phyloP scores from a whole-genome alignment of 1,140 invertebrate species.

The Scaptomyza hsui region DNA sequence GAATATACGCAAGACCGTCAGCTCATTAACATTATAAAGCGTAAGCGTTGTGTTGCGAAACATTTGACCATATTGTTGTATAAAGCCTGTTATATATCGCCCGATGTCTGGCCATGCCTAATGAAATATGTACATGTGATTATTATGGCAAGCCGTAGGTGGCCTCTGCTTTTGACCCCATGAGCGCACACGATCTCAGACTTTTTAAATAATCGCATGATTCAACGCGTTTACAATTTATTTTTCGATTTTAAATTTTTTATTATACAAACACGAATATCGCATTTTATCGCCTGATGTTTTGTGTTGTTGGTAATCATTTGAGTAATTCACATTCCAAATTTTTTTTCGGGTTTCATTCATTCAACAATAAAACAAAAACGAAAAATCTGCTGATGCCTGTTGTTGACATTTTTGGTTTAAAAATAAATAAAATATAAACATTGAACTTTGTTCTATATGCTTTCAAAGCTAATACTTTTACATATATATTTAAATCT shows the following conservation, averaged over 20 bases:
- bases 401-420: conserved; percentile 27
- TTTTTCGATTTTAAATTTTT: neutral
- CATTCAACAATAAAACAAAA: conserved; percentile 7
- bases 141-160: neutral
- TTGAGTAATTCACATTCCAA: conserved; percentile 9
- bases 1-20: neutral
- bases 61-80: neutral
- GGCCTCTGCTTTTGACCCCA: conserved; percentile 17
- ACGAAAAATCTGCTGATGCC: conserved; percentile 26
- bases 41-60: conserved; percentile 1
- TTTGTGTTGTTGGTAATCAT: neutral
- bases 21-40: conserved; percentile 11
- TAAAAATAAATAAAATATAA: conserved; percentile 20
- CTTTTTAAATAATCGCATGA: conserved; percentile 3
- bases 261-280: neutral
- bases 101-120: conserved; percentile 7
- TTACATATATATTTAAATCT: conserved; percentile 11
- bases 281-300: conserved; percentile 23
- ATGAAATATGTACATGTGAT: conserved; percentile 3
- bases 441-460: conserved; percentile 38
- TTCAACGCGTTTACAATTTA: neutral
- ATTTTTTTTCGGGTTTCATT: conserved; percentile 20
- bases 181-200: neutral
- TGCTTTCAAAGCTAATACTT: neutral
- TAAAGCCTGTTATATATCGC: neutral